A percentile compares a stretch with the other conserved stretches of the same genome.
These are phyloP conservation scores for Tapera naevia DNA, from an alignment of 2,797 vertebrate genomes.

Conservation along the genomic window DNA sequence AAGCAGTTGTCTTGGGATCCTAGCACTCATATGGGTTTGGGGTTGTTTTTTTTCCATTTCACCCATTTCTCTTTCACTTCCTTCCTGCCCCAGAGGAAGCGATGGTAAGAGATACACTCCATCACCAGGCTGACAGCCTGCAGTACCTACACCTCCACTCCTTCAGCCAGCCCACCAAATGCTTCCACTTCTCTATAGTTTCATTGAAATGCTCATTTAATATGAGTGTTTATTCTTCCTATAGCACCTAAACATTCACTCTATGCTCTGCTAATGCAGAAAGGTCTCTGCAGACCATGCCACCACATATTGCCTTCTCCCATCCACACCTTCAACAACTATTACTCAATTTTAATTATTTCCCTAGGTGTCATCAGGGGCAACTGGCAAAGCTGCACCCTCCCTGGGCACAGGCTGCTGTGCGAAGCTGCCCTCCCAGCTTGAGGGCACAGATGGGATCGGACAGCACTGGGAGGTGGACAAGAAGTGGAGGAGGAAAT, in stretches of 20 bases:
- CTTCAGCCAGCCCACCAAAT: background rate
- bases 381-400: background rate
- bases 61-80: background rate
- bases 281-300: fast-evolving
- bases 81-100: background rate
- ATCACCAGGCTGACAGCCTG: fast-evolving
- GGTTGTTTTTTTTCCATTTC: background rate
- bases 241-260: fast-evolving
- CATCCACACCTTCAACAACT: background rate
- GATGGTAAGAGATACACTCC: background rate
- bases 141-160: background rate
- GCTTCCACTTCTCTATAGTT: background rate
- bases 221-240: background rate
- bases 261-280: background rate
- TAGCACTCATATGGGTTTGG: fast-evolving
- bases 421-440: background rate
- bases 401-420: fast-evolving
- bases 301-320: background rate
- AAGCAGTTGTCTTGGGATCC: background rate
- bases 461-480: fast-evolving
- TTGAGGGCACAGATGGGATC: fast-evolving
- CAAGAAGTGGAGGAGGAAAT: background rate
- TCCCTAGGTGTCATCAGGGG: background rate
- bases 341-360: background rate
- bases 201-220: background rate